Evolutionary conservation across 2,113 vertebrate species (phyloP).

Genomic region (Forbesichthys agassizii): DNA sequence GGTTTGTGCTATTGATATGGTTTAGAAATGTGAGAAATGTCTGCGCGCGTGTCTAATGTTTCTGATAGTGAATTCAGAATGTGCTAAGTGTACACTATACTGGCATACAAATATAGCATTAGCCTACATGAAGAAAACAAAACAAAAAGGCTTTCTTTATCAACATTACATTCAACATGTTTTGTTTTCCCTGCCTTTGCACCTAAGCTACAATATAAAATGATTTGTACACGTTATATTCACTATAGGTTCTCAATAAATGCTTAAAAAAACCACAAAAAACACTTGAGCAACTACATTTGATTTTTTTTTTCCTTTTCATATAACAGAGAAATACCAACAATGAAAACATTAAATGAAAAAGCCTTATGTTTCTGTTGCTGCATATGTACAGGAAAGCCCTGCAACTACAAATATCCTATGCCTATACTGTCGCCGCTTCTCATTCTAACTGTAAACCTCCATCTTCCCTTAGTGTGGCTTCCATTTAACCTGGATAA

Average conservation of each 20-base stretch:
- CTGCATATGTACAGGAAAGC: conserved; percentile 73
- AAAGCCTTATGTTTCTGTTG: conserved; percentile 50
- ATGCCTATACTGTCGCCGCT: conserved; percentile 47
- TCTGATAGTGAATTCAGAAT: conserved; percentile 48
- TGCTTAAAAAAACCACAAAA: conserved; percentile 49
- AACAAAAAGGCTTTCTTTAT: conserved; percentile 48
- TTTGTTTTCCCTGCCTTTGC: conserved; percentile 65
- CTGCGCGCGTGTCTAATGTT: conserved; percentile 43
- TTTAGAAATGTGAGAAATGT: conserved; percentile 48
- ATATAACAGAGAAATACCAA: conserved; percentile 61
- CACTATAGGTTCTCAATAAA: conserved; percentile 66
- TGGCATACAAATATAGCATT: conserved; percentile 56
- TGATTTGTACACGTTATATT: conserved; percentile 63
- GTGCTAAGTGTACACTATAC: conserved; percentile 39
- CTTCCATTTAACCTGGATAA: not conserved
- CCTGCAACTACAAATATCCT: conserved; percentile 61
- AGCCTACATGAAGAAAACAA: conserved; percentile 55
- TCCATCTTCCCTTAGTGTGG: conserved; percentile 4
- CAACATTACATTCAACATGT: conserved; percentile 78
- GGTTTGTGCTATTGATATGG: conserved; percentile 58
- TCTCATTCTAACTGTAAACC: conserved; percentile 16
- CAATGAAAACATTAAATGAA: conserved; percentile 46
- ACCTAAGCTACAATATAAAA: conserved; percentile 70
- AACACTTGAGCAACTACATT: conserved; percentile 52
- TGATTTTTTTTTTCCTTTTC: conserved; percentile 62